Conservation (phyloP, 37 sponge, comb jelly and placozoan species). For the Aplysina aerophoba region DNA sequence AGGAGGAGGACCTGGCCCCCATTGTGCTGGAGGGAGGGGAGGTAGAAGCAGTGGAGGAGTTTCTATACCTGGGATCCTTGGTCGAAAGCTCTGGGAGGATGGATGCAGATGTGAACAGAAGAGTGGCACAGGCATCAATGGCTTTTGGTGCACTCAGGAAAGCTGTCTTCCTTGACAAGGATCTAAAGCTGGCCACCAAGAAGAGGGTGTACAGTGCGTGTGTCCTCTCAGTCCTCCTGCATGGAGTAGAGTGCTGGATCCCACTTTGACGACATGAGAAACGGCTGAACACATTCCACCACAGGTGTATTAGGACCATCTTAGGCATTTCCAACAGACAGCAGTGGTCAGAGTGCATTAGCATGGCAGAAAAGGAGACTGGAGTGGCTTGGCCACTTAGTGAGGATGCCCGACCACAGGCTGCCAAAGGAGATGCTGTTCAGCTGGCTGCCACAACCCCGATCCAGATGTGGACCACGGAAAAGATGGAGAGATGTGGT, state of each 20-base stretch:
- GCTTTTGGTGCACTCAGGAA: slow-evolving; percentile 41
- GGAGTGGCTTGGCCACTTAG: slow-evolving; percentile 40
- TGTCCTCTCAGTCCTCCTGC: slow-evolving; percentile 34
- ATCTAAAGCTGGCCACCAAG: slow-evolving; percentile 22
- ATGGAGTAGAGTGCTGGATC: slow-evolving; percentile 44
- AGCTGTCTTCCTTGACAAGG: slow-evolving; percentile 35
- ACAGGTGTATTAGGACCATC: slow-evolving; percentile 47
- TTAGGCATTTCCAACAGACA: slow-evolving; percentile 36
- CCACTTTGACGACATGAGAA: slow-evolving; percentile 28
- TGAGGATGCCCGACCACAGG: slow-evolving; percentile 39
- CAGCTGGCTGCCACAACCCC: no score
- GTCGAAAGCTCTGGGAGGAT: slow-evolving; percentile 29
- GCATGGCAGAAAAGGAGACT: slow-evolving; percentile 12
- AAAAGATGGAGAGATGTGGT: slow-evolving; percentile 33
- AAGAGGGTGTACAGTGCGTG: slow-evolving; percentile 19
- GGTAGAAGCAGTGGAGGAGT: slow-evolving; percentile 32
- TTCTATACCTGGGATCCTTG: slow-evolving; percentile 31
- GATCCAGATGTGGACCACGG: slow-evolving; percentile 23
- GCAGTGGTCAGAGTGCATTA: slow-evolving; percentile 40
- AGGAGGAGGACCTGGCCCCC: background rate
- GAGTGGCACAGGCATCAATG: slow-evolving; percentile 32
- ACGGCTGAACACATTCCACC: slow-evolving; percentile 46
- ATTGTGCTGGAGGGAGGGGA: background rate
- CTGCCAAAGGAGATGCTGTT: slow-evolving; percentile 28
- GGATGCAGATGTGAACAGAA: slow-evolving; percentile 33